Percentiles rank a stretch among this genome's conserved stretches.
phyloP scores from a whole-genome alignment of 2,797 vertebrate genomes.

The Phyllotis vaccarum region DNA sequence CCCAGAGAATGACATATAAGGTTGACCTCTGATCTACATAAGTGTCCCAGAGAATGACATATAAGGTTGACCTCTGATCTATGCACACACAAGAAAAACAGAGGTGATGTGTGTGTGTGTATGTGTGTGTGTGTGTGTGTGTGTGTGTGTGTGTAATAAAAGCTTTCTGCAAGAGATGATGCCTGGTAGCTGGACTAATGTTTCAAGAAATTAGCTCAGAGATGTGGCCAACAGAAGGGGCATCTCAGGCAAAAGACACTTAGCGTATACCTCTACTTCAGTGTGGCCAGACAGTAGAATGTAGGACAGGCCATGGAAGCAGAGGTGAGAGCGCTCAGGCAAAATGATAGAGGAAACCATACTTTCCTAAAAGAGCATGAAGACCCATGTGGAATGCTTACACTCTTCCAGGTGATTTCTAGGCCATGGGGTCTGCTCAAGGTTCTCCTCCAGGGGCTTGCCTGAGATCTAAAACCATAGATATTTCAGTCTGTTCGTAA shows the following conservation, averaged over 20 bases:
- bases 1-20: not conserved
- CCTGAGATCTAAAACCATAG: not conserved
- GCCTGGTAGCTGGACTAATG: not conserved
- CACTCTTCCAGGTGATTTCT: not conserved
- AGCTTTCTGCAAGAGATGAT: not conserved
- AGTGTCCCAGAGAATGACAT: not conserved
- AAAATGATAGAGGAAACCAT: not conserved
- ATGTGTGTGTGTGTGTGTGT: no score
- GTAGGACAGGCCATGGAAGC: not conserved
- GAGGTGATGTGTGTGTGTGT: no score
- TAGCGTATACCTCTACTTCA: not conserved
- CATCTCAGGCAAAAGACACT: not conserved
- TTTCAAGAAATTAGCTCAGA: not conserved
- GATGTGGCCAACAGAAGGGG: not conserved
- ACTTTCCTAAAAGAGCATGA: not conserved
- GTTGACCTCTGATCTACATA: not conserved
- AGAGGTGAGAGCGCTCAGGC: not conserved
- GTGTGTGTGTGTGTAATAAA: no score
- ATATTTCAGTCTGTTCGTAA: no score
- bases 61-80: not conserved
- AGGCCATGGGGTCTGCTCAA: not conserved
- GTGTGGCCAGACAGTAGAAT: not conserved
- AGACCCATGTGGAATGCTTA: not conserved
- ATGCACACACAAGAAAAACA: not conserved
- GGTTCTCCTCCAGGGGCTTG: not conserved